These are phyloP conservation scores for Xenopus petersii DNA, from an alignment of 2,797 vertebrate genomes.

Conservation along the genomic window DNA sequence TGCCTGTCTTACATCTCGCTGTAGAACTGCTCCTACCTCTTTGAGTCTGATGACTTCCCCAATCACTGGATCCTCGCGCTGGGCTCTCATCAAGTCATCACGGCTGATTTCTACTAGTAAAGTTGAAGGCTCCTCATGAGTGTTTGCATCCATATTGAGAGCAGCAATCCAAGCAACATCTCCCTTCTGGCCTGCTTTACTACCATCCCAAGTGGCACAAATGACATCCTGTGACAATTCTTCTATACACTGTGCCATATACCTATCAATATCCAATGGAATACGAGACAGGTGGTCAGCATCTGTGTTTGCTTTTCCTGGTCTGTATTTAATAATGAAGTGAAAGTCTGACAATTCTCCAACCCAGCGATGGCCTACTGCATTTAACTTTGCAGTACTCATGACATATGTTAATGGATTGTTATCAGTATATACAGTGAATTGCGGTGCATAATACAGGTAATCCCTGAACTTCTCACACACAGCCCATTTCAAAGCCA, in stretches of 20 bases:
- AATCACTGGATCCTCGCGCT: not conserved
- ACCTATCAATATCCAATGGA: not conserved
- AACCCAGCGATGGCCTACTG: too few relatives aligned
- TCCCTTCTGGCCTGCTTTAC: not conserved
- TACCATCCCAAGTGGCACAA: not conserved
- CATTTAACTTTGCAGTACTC: not conserved
- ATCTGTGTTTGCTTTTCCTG: too few relatives aligned
- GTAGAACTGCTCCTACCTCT: not conserved
- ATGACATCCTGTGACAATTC: not conserved
- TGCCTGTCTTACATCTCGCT: not conserved
- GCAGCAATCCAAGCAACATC: not conserved
- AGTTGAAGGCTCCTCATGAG: not conserved
- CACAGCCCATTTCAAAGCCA: slow-evolving; percentile 3
- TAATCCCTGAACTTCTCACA: not conserved
- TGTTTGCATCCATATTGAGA: not conserved
- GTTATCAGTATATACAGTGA: not conserved
- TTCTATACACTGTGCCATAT: not conserved
- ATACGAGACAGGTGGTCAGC: not conserved
- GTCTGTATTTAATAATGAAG: too few relatives aligned
- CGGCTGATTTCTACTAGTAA: not conserved
- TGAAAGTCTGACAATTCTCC: too few relatives aligned
- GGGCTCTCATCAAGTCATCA: not conserved
- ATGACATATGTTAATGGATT: not conserved
- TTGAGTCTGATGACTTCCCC: not conserved
- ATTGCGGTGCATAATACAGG: not conserved